These are phyloP conservation scores for Hepsetus odoe DNA, from an alignment of 2,113 vertebrate species.

Conservation along the genomic window DNA sequence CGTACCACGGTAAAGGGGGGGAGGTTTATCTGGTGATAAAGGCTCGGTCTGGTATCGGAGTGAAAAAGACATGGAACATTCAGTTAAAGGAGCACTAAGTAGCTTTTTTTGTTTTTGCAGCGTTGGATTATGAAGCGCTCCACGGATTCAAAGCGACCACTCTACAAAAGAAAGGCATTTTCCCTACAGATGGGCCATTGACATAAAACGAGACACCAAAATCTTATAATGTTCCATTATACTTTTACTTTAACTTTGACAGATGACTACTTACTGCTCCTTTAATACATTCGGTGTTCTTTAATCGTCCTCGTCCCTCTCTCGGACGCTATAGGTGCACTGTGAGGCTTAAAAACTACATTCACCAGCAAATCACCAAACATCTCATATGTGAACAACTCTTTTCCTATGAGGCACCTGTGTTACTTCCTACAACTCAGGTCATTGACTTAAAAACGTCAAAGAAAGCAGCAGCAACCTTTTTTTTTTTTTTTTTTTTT, in stretches of 20 bases:
- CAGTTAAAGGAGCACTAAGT: conserved; percentile 43
- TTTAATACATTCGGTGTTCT: conserved; percentile 56
- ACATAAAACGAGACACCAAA: conserved; percentile 9
- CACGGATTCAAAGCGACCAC: not conserved
- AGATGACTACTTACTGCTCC: conserved; percentile 25
- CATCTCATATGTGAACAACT: conserved; percentile 29
- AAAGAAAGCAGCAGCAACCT: conserved; percentile 54
- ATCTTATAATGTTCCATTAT: too few relatives aligned
- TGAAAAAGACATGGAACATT: conserved; percentile 46
- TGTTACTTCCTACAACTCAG: conserved; percentile 26
- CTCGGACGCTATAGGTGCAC: conserved; percentile 25
- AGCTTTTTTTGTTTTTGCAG: not conserved
- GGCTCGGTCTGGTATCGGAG: conserved; percentile 50
- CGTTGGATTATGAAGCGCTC: not conserved
- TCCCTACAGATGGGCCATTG: not conserved
- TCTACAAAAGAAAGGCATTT: not conserved
- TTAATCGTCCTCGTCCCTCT: conserved; percentile 8
- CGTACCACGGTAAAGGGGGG: conserved; percentile 38
- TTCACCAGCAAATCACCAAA: conserved; percentile 39
- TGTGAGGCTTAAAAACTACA: conserved; percentile 39
- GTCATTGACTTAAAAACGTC: conserved; percentile 18
- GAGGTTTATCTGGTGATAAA: conserved; percentile 55
- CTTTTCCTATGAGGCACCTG: conserved; percentile 46
- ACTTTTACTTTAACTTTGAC: not conserved
- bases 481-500: too few relatives aligned